These are phyloP conservation scores for Orchestia grillus DNA, from an alignment of 1,140 invertebrate species.

Conservation along the genomic window DNA sequence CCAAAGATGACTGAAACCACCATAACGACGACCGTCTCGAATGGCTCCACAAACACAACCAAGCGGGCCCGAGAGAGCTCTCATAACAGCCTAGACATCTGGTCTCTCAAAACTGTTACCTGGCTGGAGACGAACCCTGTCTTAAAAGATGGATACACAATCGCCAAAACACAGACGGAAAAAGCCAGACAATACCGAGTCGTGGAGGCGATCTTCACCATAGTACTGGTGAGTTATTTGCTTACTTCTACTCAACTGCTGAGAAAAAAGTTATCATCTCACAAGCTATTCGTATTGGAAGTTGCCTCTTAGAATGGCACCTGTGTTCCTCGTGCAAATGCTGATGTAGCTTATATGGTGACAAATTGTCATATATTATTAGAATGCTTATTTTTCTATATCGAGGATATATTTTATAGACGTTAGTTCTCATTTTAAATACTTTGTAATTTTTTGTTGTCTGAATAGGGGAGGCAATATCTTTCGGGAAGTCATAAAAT, in stretches of 20 bases:
- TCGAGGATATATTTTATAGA: too few species aligned
- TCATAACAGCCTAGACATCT: background rate
- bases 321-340: too few species aligned
- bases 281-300: background rate
- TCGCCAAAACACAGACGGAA: background rate
- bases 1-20: conserved; percentile 34
- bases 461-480: too few species aligned
- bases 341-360: too few species aligned
- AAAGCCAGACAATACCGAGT: conserved; percentile 30
- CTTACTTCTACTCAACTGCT: background rate
- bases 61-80: background rate
- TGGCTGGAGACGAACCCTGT: conserved; percentile 22
- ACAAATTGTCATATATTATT: too few species aligned
- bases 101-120: background rate
- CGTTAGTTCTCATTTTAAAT: too few species aligned
- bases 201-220: background rate
- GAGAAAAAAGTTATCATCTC: too few species aligned
- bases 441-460: too few species aligned
- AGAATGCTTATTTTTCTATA: too few species aligned
- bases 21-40: background rate
- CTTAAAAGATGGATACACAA: background rate
- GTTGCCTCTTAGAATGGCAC: background rate
- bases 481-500: too few species aligned
- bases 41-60: background rate
- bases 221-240: conserved; percentile 2